phyloP scores from a whole-genome alignment of 1,140 invertebrate genomes.

The Euura saliciscinereae region DNA sequence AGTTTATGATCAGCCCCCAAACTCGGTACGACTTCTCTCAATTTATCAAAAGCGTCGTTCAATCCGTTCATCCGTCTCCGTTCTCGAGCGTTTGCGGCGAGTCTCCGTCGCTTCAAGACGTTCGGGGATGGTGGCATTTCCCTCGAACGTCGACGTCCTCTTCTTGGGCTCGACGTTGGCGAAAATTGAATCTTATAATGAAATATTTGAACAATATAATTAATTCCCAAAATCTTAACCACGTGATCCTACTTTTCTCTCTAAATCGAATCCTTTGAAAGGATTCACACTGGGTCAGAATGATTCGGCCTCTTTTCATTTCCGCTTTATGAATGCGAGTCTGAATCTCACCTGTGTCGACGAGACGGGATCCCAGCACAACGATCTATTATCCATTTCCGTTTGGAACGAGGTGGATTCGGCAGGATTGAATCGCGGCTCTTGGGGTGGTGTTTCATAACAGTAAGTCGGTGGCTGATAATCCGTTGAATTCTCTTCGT shows the following conservation, averaged over 20 bases:
- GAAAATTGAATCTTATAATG: constrained; percentile 27
- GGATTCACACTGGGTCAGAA: neutral
- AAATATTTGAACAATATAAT: neutral
- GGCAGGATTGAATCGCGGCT: constrained; percentile 43
- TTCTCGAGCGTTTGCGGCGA: constrained; percentile 81
- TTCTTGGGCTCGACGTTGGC: constrained; percentile 45
- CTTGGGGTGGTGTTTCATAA: constrained; percentile 54
- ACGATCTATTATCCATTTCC: constrained; percentile 30
- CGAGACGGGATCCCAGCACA: constrained; percentile 47
- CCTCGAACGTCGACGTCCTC: constrained; percentile 48
- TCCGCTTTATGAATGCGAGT: neutral
- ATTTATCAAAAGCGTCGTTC: constrained; percentile 81
- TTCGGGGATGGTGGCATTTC: constrained; percentile 63
- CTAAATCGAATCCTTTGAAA: neutral
- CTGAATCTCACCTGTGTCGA: constrained; percentile 37
- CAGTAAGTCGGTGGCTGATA: constrained; percentile 48
- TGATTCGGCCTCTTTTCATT: neutral
- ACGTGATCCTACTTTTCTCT: neutral
- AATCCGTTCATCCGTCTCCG: constrained; percentile 81
- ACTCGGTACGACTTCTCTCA: constrained; percentile 81
- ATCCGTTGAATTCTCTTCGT: constrained; percentile 54
- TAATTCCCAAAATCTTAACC: constrained; percentile 9
- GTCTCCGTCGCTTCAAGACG: constrained; percentile 67
- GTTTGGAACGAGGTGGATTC: constrained; percentile 36
- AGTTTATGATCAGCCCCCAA: constrained; percentile 79